Conservation (phyloP, 2,113 vertebrate species). For the Geothlypis trichas region DNA sequence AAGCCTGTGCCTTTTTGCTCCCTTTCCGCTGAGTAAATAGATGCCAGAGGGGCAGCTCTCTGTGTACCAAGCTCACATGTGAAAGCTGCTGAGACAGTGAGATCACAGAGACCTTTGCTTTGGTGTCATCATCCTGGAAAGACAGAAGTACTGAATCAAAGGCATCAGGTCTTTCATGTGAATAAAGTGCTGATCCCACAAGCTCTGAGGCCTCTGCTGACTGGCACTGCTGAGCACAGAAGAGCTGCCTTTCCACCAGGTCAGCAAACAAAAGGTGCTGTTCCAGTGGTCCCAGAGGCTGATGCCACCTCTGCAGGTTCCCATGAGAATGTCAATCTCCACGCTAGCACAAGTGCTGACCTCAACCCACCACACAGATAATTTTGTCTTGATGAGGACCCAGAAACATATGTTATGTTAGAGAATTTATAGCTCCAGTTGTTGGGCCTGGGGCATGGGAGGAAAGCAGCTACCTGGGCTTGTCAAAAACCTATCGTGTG, state of each 20-base stretch:
- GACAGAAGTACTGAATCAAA: conserved; percentile 42
- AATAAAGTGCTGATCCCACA: conserved; percentile 49
- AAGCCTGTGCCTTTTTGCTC: conserved; percentile 12
- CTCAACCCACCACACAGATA: neutral
- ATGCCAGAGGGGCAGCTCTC: neutral
- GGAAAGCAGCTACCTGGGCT: neutral
- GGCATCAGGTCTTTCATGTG: conserved; percentile 41
- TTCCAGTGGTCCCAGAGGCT: neutral
- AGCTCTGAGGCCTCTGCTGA: conserved; percentile 23
- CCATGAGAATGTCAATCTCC: neutral
- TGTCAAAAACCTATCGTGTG: accelerated
- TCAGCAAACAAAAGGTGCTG: conserved; percentile 28
- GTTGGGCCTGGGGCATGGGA: neutral
- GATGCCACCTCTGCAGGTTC: neutral
- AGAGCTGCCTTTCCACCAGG: neutral
- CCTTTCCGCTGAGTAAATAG: conserved; percentile 18
- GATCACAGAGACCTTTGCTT: conserved; percentile 58
- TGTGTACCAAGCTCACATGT: neutral
- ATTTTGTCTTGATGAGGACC: neutral
- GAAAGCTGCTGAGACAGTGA: conserved; percentile 53
- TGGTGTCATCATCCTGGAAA: conserved; percentile 57
- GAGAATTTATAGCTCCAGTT: neutral
- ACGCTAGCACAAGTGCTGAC: neutral
- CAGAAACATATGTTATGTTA: neutral
- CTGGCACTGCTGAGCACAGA: neutral